Evolutionary conservation across 2,797 vertebrate species (phyloP).

Genomic region (Sebastes miniatus): DNA sequence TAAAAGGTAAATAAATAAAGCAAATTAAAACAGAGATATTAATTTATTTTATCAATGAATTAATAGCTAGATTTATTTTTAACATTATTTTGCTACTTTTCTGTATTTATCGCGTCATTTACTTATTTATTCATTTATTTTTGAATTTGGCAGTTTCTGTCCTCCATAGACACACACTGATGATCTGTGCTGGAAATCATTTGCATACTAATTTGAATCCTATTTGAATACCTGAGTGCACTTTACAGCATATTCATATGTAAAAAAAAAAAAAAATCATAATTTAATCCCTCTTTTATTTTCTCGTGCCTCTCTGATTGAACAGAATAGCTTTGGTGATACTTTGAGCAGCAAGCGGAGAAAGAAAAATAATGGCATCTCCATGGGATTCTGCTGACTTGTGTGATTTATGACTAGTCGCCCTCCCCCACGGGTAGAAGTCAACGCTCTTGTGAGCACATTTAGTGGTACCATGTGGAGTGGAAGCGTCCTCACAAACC

Average conservation of each 20-base stretch:
- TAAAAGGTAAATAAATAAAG: no score
- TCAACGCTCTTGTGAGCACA: constrained; percentile 22
- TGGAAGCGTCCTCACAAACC: neutral
- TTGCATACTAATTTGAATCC: constrained; percentile 25
- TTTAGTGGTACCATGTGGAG: constrained; percentile 31
- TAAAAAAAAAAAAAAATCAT: neutral
- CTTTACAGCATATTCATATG: neutral
- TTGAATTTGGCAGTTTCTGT: no score
- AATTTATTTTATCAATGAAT: no score
- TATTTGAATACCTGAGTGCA: neutral
- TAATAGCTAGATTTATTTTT: no score
- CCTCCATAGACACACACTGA: neutral
- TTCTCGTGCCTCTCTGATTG: neutral
- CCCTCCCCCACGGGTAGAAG: constrained; percentile 56
- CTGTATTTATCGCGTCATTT: no score
- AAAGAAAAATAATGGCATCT: constrained; percentile 61
- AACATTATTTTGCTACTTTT: no score
- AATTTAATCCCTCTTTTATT: neutral
- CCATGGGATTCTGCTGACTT: constrained; percentile 54
- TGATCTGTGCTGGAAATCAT: constrained; percentile 25
- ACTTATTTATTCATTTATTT: no score
- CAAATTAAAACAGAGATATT: no score
- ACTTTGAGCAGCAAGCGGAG: neutral
- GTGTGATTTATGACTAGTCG: constrained; percentile 59
- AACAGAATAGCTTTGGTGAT: neutral